Evolutionary conservation across 2,797 vertebrate species (phyloP).

Genomic region (Melanotaenia nigrans): DNA sequence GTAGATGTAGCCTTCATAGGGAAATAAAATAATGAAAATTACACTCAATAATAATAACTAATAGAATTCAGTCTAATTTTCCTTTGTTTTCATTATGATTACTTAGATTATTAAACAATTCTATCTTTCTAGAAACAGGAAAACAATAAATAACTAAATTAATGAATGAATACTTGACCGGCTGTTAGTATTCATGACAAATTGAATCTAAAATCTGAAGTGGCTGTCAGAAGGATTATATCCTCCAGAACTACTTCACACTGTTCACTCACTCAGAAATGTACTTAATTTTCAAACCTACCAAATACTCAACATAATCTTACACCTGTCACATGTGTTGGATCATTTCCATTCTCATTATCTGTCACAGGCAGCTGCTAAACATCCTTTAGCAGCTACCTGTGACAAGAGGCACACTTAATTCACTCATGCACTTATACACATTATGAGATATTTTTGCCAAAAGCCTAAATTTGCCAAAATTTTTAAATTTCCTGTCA

Average conservation of each 20-base stretch:
- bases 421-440: neutral
- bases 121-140: neutral
- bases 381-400: neutral
- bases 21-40: too few relatives aligned
- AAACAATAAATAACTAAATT: too few relatives aligned
- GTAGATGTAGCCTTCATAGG: too few relatives aligned
- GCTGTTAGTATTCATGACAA: neutral
- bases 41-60: too few relatives aligned
- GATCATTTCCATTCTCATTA: constrained; percentile 13
- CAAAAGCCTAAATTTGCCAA: neutral
- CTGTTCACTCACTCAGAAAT: neutral
- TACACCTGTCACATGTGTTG: constrained; percentile 1
- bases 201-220: neutral
- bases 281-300: neutral
- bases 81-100: too few relatives aligned
- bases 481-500: too few relatives aligned
- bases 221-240: neutral
- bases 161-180: neutral
- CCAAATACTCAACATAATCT: constrained; percentile 7
- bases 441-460: neutral
- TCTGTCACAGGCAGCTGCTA: neutral
- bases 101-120: too few relatives aligned
- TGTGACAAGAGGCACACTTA: neutral
- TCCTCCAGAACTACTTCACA: neutral
- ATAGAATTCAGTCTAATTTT: too few relatives aligned